These are phyloP conservation scores for Protonemura montana DNA, from an alignment of 2,888 invertebrate genomes.

Conservation along the genomic window DNA sequence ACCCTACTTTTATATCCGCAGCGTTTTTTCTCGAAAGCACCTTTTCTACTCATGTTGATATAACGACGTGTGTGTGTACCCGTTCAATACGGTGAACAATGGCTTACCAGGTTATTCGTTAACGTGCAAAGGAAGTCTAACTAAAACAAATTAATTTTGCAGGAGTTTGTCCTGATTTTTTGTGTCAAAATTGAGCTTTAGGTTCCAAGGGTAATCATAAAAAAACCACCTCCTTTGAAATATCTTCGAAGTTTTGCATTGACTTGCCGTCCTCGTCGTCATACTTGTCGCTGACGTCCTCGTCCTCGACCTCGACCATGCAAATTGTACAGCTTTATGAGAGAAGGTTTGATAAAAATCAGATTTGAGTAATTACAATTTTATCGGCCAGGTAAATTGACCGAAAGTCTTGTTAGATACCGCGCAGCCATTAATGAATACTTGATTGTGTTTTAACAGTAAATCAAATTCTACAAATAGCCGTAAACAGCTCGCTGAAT, in stretches of 20 bases:
- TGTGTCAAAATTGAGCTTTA: not conserved
- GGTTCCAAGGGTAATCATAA: not conserved
- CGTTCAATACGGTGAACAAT: not conserved
- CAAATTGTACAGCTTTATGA: too few species aligned
- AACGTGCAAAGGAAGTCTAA: not conserved
- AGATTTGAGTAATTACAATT: not conserved
- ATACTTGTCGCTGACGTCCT: too few species aligned
- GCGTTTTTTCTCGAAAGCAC: not conserved
- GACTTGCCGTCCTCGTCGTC: too few species aligned
- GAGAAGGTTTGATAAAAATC: too few species aligned
- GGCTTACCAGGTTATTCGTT: not conserved
- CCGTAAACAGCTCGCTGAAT: too few species aligned
- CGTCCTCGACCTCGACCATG: too few species aligned
- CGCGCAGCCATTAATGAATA: too few species aligned
- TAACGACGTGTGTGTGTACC: not conserved
- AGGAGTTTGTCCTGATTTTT: not conserved
- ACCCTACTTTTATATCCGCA: not conserved
- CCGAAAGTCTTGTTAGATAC: not conserved
- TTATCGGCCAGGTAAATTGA: not conserved
- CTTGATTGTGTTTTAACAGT: too few species aligned
- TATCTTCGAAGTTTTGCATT: not conserved
- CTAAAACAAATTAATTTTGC: not conserved
- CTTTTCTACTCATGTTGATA: not conserved
- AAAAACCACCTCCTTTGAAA: not conserved
- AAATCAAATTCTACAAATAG: too few species aligned